These are phyloP conservation scores for Ctena decussata DNA, from an alignment of 2,888 invertebrate genomes.

Conservation along the genomic window DNA sequence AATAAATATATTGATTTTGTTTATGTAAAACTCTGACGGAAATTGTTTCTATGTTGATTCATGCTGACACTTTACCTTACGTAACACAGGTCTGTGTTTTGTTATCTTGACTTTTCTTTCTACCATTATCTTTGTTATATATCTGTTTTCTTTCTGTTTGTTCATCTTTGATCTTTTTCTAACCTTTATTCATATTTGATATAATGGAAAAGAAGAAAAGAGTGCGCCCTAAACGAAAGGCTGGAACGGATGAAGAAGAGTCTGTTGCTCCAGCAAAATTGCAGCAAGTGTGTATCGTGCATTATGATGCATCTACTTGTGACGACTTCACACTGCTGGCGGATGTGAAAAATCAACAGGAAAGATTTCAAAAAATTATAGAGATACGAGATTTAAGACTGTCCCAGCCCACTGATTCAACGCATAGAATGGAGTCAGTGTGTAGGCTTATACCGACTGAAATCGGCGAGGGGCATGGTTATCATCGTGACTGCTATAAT, in stretches of 20 bases:
- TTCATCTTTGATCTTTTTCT: background rate
- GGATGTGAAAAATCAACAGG: background rate
- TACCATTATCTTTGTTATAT: background rate
- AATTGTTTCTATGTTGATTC: background rate
- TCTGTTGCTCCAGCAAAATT: background rate
- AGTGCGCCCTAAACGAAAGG: background rate
- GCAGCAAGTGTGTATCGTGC: background rate
- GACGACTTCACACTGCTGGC: background rate
- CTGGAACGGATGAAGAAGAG: background rate
- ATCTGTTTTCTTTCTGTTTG: background rate
- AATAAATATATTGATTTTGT: background rate
- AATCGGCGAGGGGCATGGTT: conserved; percentile 9
- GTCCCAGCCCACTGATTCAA: background rate
- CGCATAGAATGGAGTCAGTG: background rate
- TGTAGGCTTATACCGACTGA: conserved; percentile 2
- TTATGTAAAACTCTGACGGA: background rate
- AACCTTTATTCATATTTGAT: background rate
- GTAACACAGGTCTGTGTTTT: background rate
- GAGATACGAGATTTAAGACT: conserved; percentile 2
- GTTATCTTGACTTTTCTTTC: background rate
- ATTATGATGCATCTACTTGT: conserved; percentile 3
- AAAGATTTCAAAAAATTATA: background rate
- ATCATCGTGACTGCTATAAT: conserved; percentile 24
- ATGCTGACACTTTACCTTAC: background rate
- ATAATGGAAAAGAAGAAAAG: conserved; percentile 5